Conservation (phyloP, 2,113 vertebrate genomes). For the Bufo gargarizans region DNA sequence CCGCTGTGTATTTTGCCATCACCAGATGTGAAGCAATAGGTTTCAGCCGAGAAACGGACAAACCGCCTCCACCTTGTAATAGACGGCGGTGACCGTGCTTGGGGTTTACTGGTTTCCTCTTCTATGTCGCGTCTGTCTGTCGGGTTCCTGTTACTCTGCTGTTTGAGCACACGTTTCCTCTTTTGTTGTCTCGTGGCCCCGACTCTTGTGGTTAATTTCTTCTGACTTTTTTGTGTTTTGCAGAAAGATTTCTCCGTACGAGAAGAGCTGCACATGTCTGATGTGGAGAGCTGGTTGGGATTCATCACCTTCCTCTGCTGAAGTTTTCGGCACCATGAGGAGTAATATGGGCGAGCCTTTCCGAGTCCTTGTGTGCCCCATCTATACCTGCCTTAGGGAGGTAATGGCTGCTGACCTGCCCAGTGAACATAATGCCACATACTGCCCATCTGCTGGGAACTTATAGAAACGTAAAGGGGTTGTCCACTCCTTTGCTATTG, state of each 20-base stretch:
- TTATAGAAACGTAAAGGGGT: background rate
- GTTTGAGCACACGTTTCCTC: conserved; percentile 50
- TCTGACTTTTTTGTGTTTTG: conserved; percentile 58
- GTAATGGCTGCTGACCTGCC: conserved; percentile 67
- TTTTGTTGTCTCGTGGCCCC: background rate
- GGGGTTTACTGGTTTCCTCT: conserved; percentile 42
- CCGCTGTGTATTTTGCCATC: background rate
- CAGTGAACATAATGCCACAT: too few species aligned
- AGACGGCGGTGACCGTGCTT: background rate
- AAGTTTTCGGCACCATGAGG: conserved; percentile 95
- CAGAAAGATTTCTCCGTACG: conserved; percentile 93
- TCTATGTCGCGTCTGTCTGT: background rate
- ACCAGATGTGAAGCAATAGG: background rate
- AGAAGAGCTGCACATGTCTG: conserved; percentile 86
- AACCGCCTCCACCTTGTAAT: background rate
- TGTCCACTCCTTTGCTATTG: too few species aligned
- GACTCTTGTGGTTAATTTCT: background rate
- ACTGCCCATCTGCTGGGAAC: too few species aligned
- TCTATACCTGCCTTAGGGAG: conserved; percentile 98
- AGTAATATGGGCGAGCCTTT: conserved; percentile 93
- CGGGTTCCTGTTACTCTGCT: conserved; percentile 59
- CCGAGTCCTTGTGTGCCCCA: conserved; percentile 93
- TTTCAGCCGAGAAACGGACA: background rate
- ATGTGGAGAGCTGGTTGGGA: conserved; percentile 94
- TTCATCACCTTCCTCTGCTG: conserved; percentile 98